A percentile compares a stretch with the other conserved stretches of the same genome.
Conservation (phyloP, 2,797 vertebrate genomes). For the Zalophus californianus region DNA sequence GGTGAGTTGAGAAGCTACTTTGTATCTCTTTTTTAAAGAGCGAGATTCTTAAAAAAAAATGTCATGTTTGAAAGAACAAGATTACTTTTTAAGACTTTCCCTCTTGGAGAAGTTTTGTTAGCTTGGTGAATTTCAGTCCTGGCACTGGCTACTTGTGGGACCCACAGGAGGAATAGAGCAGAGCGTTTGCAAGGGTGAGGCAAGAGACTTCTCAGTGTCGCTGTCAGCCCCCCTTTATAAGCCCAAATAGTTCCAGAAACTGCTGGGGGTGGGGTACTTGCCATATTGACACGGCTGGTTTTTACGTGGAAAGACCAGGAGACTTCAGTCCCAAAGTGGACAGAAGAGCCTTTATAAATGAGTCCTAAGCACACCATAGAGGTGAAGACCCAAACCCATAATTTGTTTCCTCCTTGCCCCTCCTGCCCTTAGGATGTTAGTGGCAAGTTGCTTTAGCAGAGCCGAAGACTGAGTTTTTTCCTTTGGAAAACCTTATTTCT, state of each 20-base stretch:
- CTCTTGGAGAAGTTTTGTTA: background rate
- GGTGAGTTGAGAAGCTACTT: background rate
- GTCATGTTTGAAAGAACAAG: background rate
- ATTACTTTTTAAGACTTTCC: background rate
- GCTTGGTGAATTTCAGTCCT: background rate
- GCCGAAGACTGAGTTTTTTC: background rate
- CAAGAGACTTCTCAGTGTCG: background rate
- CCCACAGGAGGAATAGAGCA: background rate
- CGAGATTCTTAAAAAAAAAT: background rate
- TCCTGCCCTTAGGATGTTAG: background rate
- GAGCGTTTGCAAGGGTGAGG: background rate
- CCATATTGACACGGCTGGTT: background rate
- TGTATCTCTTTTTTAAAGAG: background rate
- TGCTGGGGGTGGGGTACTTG: background rate
- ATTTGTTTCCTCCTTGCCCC: background rate
- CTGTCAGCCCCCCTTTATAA: background rate
- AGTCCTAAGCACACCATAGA: background rate
- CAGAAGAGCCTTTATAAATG: background rate
- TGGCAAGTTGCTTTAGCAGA: background rate
- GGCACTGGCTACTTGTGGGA: background rate
- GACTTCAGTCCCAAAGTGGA: background rate
- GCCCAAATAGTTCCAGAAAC: background rate
- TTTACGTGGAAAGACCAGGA: background rate
- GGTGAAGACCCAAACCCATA: background rate
- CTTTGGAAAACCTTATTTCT: background rate